Percentiles rank a stretch among this genome's conserved stretches.
These are phyloP conservation scores for Carettochelys insculpta DNA, from an alignment of 2,113 vertebrate species.

Conservation along the genomic window DNA sequence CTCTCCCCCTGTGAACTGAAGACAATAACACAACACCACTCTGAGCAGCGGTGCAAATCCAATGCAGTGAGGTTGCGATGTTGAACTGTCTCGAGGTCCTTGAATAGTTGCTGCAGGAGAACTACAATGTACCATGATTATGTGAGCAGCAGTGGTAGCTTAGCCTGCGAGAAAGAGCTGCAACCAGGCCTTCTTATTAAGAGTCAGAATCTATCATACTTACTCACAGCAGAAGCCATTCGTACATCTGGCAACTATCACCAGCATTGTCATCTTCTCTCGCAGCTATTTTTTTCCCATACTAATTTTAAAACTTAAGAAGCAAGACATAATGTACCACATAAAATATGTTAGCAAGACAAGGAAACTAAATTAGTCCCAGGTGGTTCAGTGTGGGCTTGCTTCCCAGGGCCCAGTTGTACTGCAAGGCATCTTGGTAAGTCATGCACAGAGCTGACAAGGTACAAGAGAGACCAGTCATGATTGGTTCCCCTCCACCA, in stretches of 20 bases:
- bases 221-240: background rate
- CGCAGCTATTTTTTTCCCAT: background rate
- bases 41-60: background rate
- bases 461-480: background rate
- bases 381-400: rapidly evolving
- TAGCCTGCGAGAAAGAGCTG: background rate
- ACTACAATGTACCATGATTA: background rate
- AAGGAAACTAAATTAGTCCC: background rate
- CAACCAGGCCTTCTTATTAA: background rate
- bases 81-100: background rate
- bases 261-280: background rate
- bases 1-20: background rate
- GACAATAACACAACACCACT: background rate
- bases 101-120: background rate
- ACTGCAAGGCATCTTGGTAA: rapidly evolving
- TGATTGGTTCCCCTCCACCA: rapidly evolving
- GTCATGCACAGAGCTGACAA: background rate
- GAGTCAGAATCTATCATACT: rapidly evolving
- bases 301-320: background rate
- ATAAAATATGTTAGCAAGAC: background rate
- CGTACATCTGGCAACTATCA: background rate
- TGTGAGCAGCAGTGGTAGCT: background rate
- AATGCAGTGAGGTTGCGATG: background rate
- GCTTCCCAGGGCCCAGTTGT: rapidly evolving
- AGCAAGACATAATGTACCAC: background rate